These are phyloP conservation scores for Acrobasis suavella DNA, from an alignment of 2,888 invertebrate species.

Conservation along the genomic window DNA sequence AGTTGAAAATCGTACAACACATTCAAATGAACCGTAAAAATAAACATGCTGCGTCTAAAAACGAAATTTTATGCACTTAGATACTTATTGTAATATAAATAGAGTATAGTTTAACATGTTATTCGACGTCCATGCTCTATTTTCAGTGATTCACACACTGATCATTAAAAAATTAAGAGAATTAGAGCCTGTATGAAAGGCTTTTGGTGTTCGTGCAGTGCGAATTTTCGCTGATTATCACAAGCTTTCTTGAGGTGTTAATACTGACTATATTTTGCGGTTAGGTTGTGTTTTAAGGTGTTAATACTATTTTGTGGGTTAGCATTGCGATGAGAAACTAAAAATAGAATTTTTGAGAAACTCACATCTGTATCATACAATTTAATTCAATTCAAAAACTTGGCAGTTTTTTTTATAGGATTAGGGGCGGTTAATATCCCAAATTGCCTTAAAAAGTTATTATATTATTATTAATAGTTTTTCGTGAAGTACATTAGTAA, in stretches of 20 bases:
- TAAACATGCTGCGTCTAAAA: slow-evolving; percentile 18
- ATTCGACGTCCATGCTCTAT: slow-evolving; percentile 13
- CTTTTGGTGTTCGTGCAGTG: slow-evolving; percentile 28
- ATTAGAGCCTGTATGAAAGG: slow-evolving; percentile 34
- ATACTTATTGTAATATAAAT: neutral
- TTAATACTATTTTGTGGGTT: too few species aligned
- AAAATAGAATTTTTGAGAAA: too few species aligned
- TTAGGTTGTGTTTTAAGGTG: too few species aligned
- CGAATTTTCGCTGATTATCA: slow-evolving; percentile 36
- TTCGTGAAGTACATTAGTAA: too few species aligned
- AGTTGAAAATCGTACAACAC: neutral
- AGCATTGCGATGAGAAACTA: too few species aligned
- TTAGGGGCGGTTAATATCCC: too few species aligned
- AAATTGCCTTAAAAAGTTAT: too few species aligned
- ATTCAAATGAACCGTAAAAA: slow-evolving; percentile 1
- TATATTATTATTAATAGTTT: too few species aligned
- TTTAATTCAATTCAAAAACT: too few species aligned
- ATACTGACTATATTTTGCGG: neutral
- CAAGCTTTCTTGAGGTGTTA: slow-evolving; percentile 23
- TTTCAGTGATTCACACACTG: slow-evolving; percentile 35
- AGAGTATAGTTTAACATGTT: neutral
- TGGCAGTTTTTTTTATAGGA: too few species aligned
- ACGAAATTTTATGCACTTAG: neutral
- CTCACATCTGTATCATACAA: too few species aligned
- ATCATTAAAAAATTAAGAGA: slow-evolving; percentile 45